Base-by-base conservation (phyloP, 2,888 invertebrate species). In the Leucophenga montana region DNA sequence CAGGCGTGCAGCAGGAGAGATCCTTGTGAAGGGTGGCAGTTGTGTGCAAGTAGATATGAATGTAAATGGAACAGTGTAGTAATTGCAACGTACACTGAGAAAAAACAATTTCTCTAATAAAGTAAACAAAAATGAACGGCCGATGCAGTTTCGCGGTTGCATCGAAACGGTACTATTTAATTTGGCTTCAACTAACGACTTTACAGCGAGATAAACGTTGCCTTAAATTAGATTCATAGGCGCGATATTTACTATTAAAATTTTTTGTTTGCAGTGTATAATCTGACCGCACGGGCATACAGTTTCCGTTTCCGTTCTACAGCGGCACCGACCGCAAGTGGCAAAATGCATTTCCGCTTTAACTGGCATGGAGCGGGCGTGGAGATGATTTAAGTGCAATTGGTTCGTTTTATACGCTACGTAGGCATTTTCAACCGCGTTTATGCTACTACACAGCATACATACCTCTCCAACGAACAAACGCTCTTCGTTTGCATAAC, bases 281-380 rank as follows among this genome's bases (percentile, higher is more conserved):
- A 44, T 9, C 44, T 20, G 14, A 50, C 44, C 44, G 20, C 20
- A 16, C n/a, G 16, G 16, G 39, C 20, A 74, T 76, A 82, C 80
- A 85, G 80, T 77, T 78, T 80, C 75, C 77, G 80, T 79, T 83
- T 83, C 85, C 84, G 80, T 72, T 75, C 16, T 13, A 50, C 39
- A 64, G 56, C 59, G 67, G 61, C 27, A 46, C 16, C 9, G 39
- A 75, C 76, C 76, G 76, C 77, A 77, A 80, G 76, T 77, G 77
- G 75, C 76, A 75, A 73, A 77, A 75, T 69, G 71, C 75, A 75
- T 74, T 72, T 76, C 71, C 72, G 67, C 71, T 70, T 75, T 73
- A 27, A 11, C 20, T 22, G 13, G 22, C 20, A 20, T 20, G 18
- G 22, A 4, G n/a, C 18, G 22, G 6, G 20, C 18, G n/a, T 57